Conservation (phyloP, 92 coral and sea anemone species). For the Virgularia gustaviana region DNA sequence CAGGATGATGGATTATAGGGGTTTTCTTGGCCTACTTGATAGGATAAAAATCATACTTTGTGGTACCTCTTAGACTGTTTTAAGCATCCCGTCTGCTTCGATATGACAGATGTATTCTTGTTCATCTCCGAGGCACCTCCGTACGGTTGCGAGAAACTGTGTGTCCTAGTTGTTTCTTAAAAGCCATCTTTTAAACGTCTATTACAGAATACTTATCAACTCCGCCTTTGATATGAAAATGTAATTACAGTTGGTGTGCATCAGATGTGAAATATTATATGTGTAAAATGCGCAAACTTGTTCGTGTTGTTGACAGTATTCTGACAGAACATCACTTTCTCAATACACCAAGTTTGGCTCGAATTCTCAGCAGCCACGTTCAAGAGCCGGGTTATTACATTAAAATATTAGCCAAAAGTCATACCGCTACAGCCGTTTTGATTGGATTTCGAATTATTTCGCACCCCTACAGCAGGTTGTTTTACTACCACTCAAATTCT, state of each 20-base stretch:
- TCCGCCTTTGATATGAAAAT: slow-evolving; percentile 34
- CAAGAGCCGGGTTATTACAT: too few relatives aligned
- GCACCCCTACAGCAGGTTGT: background rate
- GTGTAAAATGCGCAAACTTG: slow-evolving; percentile 27
- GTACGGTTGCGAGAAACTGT: background rate
- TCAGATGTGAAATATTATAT: slow-evolving; percentile 20
- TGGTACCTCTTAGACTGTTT: background rate
- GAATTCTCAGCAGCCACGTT: too few relatives aligned
- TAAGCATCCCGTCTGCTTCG: background rate
- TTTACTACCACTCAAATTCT: background rate
- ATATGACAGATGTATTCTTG: background rate
- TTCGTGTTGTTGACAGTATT: slow-evolving; percentile 27
- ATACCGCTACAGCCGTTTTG: too few relatives aligned
- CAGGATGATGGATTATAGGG: too few relatives aligned
- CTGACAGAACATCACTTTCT: slow-evolving; percentile 24
- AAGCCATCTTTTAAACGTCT: slow-evolving; percentile 21
- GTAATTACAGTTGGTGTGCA: slow-evolving; percentile 24
- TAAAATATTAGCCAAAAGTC: too few relatives aligned
- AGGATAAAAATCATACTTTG: background rate
- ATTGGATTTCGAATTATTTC: slow-evolving; percentile 1
- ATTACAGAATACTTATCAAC: slow-evolving; percentile 34
- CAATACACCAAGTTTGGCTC: too few relatives aligned
- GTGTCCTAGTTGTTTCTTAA: background rate
- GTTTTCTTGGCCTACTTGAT: too few relatives aligned
- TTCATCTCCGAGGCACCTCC: background rate